Percentiles rank a stretch among this genome's conserved stretches.
phyloP scores from a whole-genome alignment of 2,888 invertebrate species.

The Clostera curtula region DNA sequence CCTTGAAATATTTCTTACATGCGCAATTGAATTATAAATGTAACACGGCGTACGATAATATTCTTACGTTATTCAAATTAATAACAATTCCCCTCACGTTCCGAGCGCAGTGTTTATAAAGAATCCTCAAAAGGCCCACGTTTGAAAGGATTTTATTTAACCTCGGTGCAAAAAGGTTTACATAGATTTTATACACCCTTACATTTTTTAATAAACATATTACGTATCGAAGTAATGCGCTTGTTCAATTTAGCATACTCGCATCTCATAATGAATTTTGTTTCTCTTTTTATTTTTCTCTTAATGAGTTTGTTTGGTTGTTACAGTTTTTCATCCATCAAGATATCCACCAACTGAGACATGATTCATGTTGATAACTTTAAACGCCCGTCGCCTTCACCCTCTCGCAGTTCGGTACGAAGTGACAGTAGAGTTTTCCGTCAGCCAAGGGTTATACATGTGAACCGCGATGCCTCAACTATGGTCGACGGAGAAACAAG shows the following conservation, averaged over 20 bases:
- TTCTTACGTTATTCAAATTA: slow-evolving; percentile 21
- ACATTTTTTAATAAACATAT: slow-evolving; percentile 4
- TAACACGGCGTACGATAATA: slow-evolving; percentile 19
- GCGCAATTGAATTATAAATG: slow-evolving; percentile 23
- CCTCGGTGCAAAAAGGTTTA: background rate
- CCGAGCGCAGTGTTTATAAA: slow-evolving; percentile 18
- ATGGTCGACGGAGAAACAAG: slow-evolving; percentile 61
- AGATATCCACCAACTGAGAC: slow-evolving; percentile 15
- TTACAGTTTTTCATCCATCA: slow-evolving; percentile 12
- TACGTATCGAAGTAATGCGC: slow-evolving; percentile 1
- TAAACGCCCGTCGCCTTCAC: slow-evolving; percentile 66
- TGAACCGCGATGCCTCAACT: slow-evolving; percentile 67
- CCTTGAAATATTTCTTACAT: too few species aligned
- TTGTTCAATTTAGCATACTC: slow-evolving; percentile 1
- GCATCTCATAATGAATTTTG: background rate
- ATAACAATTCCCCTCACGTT: slow-evolving; percentile 26
- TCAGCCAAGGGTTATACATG: slow-evolving; percentile 66
- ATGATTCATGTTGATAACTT: slow-evolving; percentile 66
- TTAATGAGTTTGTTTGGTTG: too few species aligned
- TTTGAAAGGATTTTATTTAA: slow-evolving; percentile 11
- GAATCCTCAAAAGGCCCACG: slow-evolving; percentile 10
- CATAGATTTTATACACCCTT: too few species aligned
- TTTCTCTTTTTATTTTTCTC: too few species aligned
- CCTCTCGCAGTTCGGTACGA: slow-evolving; percentile 61
- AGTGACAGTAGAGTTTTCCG: slow-evolving; percentile 61